phyloP scores from a whole-genome alignment of 2,113 vertebrate genomes.

The Gopherus flavomarginatus region DNA sequence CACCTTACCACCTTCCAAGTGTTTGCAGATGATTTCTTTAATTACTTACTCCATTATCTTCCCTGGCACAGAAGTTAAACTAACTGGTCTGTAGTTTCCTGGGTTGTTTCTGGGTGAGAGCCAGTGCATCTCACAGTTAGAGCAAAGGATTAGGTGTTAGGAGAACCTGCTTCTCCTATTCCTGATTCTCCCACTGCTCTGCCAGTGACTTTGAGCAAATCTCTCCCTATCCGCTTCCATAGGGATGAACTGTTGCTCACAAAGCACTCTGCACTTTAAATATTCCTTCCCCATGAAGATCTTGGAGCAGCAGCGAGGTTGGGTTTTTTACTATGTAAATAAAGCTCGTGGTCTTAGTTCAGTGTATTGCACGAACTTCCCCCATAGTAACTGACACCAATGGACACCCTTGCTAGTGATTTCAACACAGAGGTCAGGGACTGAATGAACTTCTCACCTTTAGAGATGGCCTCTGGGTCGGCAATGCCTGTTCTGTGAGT shows the following conservation, averaged over 20 bases:
- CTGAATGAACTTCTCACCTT: neutral
- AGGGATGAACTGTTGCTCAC: neutral
- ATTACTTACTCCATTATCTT: no score
- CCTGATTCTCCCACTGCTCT: neutral
- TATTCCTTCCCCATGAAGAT: neutral
- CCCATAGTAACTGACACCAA: neutral
- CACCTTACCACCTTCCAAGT: no score
- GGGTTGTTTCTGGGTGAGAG: neutral
- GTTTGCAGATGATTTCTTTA: no score
- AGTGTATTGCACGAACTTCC: no score
- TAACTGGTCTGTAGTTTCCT: no score
- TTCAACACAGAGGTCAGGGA: neutral
- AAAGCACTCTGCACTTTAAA: neutral
- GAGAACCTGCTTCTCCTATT: neutral
- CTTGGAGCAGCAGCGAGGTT: neutral
- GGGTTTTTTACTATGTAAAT: neutral
- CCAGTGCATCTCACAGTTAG: neutral
- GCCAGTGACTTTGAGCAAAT: neutral
- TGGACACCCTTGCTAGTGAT: neutral
- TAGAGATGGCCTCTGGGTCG: no score
- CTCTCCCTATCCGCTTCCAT: neutral
- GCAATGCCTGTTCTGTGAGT: neutral
- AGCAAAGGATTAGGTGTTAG: neutral
- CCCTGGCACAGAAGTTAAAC: no score
- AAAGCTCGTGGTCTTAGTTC: neutral